phyloP scores from a whole-genome alignment of 2,113 vertebrate species.

The Micronycteris hirsuta region DNA sequence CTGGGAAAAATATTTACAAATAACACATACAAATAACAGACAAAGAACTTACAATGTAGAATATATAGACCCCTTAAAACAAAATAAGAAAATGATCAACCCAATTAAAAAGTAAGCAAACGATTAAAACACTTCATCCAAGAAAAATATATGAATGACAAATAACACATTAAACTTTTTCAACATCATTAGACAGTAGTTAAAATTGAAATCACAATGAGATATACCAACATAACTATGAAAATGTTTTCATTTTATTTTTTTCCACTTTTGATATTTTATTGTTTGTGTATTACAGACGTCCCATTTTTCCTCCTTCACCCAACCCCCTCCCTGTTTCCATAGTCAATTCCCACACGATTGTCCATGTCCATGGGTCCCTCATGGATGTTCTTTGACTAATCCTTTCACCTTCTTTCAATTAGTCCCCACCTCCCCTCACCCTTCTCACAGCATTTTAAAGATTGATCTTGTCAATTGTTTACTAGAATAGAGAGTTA shows the following conservation, averaged over 20 bases:
- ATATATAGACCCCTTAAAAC: neutral
- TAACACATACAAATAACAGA: neutral
- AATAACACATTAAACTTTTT: neutral
- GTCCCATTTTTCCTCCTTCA: too few species aligned
- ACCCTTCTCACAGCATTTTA: too few species aligned
- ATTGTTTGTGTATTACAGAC: too few species aligned
- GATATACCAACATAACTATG: neutral
- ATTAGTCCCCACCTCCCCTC: too few species aligned
- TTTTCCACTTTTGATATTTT: too few species aligned
- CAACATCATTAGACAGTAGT: neutral
- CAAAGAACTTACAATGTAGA: neutral
- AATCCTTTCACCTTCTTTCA: too few species aligned
- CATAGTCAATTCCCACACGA: too few species aligned
- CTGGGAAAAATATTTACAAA: neutral
- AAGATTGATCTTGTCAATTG: neutral
- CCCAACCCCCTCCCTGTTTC: too few species aligned
- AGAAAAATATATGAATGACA: neutral
- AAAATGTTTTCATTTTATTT: neutral
- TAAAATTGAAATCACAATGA: neutral
- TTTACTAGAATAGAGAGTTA: neutral
- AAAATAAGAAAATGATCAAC: neutral
- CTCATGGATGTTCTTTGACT: too few species aligned
- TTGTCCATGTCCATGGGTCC: too few species aligned
- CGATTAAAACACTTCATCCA: neutral
- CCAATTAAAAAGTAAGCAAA: neutral